Evolutionary conservation across 2,797 vertebrate species (phyloP).

Genomic region (Tragopan temminckii): DNA sequence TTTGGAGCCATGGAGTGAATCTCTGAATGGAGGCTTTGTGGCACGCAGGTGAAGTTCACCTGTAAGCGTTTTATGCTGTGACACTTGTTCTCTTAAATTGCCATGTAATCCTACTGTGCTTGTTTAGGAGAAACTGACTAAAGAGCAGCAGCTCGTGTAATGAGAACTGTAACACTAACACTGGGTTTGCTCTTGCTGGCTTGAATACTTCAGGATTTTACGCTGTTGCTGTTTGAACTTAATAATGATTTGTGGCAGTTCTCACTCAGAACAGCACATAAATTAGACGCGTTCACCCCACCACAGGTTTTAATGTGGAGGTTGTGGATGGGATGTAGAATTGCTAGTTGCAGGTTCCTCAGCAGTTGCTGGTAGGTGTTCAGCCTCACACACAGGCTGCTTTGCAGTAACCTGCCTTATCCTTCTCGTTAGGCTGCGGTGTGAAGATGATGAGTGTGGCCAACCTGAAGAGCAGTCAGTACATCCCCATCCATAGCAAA

Average conservation of each 20-base stretch:
- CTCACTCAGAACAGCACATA: background rate
- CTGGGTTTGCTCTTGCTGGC: background rate
- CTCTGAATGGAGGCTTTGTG: conserved; percentile 46
- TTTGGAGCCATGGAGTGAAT: background rate
- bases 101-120: background rate
- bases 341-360: background rate
- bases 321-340: background rate
- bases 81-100: conserved; percentile 7
- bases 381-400: accelerated
- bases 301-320: background rate
- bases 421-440: conserved; percentile 86
- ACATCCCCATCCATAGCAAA: conserved; percentile 92
- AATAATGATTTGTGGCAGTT: background rate
- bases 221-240: background rate
- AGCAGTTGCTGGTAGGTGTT: background rate
- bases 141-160: background rate
- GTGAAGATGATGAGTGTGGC: conserved; percentile 94
- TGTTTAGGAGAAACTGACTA: background rate
- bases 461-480: conserved; percentile 92
- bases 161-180: background rate
- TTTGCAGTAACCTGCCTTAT: background rate
- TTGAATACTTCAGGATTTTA: background rate
- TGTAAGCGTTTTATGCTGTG: background rate
- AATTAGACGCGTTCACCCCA: accelerated
- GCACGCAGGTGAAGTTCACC: background rate